These are phyloP conservation scores for Lathamus discolor DNA, from an alignment of 2,113 vertebrate genomes.

Conservation along the genomic window DNA sequence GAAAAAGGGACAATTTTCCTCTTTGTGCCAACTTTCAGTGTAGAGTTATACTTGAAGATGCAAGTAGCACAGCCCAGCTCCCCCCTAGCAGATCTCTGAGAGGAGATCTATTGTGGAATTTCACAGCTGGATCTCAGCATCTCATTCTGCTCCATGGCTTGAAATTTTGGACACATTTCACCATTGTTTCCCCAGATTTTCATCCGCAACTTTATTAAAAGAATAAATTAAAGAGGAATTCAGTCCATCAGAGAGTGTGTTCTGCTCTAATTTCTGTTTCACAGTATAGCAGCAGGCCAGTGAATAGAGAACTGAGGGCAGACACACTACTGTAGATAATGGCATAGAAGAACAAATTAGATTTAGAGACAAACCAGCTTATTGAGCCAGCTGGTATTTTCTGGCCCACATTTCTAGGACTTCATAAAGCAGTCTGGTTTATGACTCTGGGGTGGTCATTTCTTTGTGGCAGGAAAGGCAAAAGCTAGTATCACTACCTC, in stretches of 20 bases:
- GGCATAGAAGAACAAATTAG: background rate
- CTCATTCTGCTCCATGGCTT: background rate
- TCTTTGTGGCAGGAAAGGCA: slow-evolving; percentile 6
- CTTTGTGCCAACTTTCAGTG: slow-evolving; percentile 16
- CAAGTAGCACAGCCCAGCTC: background rate
- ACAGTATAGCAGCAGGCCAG: background rate
- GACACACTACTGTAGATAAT: background rate
- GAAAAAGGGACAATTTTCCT: slow-evolving; percentile 29
- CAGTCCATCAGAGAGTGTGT: background rate
- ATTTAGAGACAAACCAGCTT: background rate
- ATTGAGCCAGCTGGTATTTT: slow-evolving; percentile 18
- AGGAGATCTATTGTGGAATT: slow-evolving; percentile 42
- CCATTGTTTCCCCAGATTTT: slow-evolving; percentile 46
- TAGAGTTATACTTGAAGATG: slow-evolving; percentile 38
- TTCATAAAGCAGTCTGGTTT: slow-evolving; percentile 8
- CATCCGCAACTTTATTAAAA: background rate
- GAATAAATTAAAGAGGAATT: slow-evolving; percentile 20
- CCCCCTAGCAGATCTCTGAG: slow-evolving; percentile 1
- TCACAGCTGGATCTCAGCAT: slow-evolving; percentile 49
- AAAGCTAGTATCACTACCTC: slow-evolving; percentile 10
- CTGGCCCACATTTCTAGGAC: background rate
- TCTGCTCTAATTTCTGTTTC: background rate
- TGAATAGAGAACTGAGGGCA: background rate
- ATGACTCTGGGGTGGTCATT: slow-evolving; percentile 4
- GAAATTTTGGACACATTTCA: slow-evolving; percentile 35